Evolutionary conservation across 1,140 invertebrate genomes (phyloP).

Genomic region (Elymnias hypermnestra): DNA sequence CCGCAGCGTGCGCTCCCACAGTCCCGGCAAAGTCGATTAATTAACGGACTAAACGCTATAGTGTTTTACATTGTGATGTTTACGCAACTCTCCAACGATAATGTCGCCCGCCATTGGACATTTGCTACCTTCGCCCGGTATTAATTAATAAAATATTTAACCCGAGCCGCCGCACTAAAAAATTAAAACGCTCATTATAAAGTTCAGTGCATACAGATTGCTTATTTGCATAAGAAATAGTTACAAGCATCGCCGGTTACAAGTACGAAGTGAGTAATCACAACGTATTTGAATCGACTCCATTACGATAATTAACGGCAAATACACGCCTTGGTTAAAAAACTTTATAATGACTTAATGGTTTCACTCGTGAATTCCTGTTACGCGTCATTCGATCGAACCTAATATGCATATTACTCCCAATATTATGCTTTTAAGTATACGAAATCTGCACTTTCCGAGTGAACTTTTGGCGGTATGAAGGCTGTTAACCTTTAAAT

Average conservation of each 20-base stretch:
- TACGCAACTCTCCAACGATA: conserved; percentile 67
- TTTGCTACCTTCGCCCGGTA: conserved; percentile 41
- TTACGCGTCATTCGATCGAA: no score
- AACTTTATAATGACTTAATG: no score
- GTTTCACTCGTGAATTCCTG: no score
- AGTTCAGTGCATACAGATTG: conserved; percentile 60
- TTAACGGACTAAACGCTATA: conserved; percentile 71
- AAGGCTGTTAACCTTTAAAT: no score
- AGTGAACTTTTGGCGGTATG: no score
- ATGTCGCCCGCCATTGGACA: conserved; percentile 62
- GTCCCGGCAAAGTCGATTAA: conserved; percentile 63
- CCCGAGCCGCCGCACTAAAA: conserved; percentile 57
- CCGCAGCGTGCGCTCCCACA: conserved; percentile 31
- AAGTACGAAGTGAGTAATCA: conserved; percentile 15
- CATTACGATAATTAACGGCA: conserved; percentile 20
- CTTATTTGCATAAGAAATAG: conserved; percentile 28
- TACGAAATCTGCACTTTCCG: no score
- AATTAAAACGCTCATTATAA: conserved; percentile 65
- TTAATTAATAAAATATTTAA: conserved; percentile 71
- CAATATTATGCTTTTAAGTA: no score
- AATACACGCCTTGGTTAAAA: no score
- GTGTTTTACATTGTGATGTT: conserved; percentile 73
- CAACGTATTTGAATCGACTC: conserved; percentile 11
- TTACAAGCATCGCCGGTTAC: conserved; percentile 14
- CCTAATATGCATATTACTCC: no score